These are phyloP conservation scores for Poeciliopsis gracilis DNA, from an alignment of 2,797 vertebrate species.

Conservation along the genomic window DNA sequence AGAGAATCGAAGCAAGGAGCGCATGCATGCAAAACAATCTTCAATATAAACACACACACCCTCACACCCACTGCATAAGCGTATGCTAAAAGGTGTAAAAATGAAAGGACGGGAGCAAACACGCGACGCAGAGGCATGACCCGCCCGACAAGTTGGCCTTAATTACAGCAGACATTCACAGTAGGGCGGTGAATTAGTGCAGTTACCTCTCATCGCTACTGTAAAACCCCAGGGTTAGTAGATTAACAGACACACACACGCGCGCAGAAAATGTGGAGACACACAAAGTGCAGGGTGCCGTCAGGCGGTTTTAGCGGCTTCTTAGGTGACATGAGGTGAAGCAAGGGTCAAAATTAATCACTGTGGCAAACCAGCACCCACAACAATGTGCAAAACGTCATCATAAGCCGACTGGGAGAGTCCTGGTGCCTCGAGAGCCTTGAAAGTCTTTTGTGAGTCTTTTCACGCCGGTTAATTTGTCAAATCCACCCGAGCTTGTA, in stretches of 20 bases:
- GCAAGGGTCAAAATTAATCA: constrained; percentile 60
- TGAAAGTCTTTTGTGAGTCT: constrained; percentile 26
- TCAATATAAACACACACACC: background rate
- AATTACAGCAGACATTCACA: constrained; percentile 95
- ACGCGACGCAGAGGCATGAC: constrained; percentile 18
- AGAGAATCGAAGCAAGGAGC: background rate
- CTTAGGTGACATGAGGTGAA: constrained; percentile 55
- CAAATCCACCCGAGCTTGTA: background rate
- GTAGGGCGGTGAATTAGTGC: constrained; percentile 91
- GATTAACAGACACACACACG: constrained; percentile 78
- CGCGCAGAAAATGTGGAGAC: constrained; percentile 28
- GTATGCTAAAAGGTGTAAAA: constrained; percentile 13
- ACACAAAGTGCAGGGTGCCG: constrained; percentile 49
- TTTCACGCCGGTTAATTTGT: constrained; percentile 23
- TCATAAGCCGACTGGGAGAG: constrained; percentile 15
- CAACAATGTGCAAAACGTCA: constrained; percentile 13
- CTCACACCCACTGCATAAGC: constrained; percentile 16
- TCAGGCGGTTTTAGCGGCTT: constrained; percentile 58
- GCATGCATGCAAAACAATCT: background rate
- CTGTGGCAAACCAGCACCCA: constrained; percentile 22
- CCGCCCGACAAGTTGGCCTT: constrained; percentile 83
- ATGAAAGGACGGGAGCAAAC: constrained; percentile 27
- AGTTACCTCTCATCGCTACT: constrained; percentile 80
- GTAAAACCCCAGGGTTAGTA: constrained; percentile 83
- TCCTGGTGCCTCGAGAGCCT: constrained; percentile 28